phyloP scores from a whole-genome alignment of 23 tunicate species.

The Styela plicata region DNA sequence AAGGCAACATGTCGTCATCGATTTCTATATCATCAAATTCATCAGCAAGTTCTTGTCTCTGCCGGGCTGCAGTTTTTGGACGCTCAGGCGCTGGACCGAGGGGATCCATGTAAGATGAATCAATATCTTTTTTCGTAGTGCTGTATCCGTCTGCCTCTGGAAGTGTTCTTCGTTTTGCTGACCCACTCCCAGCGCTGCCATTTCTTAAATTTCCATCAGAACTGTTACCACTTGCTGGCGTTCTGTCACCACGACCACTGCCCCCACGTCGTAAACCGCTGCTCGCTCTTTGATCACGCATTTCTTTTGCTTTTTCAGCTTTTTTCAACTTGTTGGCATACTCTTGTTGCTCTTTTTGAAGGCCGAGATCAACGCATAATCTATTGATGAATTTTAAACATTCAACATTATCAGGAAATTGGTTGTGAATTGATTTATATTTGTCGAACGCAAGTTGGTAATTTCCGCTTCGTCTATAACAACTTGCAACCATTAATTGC shows the following conservation, averaged over 20 bases:
- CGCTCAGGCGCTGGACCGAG: slow-evolving; percentile 89
- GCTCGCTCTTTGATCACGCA: slow-evolving; percentile 40
- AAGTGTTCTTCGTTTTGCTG: slow-evolving; percentile 25
- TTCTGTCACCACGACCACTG: slow-evolving; percentile 15
- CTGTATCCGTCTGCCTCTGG: slow-evolving; percentile 20
- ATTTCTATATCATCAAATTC: slow-evolving; percentile 94
- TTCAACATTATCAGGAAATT: slow-evolving; percentile 94
- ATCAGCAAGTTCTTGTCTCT: slow-evolving; percentile 38
- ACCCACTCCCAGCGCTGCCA: slow-evolving; percentile 30
- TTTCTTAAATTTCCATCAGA: slow-evolving; percentile 9
- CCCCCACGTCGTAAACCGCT: slow-evolving; percentile 16
- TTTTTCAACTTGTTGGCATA: slow-evolving; percentile 67
- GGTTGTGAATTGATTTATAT: slow-evolving; percentile 88
- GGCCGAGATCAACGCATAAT: slow-evolving; percentile 79
- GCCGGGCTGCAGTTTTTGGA: slow-evolving; percentile 94
- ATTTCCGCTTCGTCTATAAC: slow-evolving; percentile 93
- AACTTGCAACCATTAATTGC: slow-evolving; percentile 97
- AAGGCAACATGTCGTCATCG: slow-evolving; percentile 86
- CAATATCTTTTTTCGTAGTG: slow-evolving; percentile 32
- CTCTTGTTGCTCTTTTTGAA: slow-evolving; percentile 81
- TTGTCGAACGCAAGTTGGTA: slow-evolving; percentile 87
- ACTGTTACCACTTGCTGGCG: slow-evolving; percentile 24
- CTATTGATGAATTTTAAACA: slow-evolving; percentile 86
- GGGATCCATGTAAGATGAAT: slow-evolving; percentile 82
- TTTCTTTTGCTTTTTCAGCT: slow-evolving; percentile 76